Evolutionary conservation across 1,140 invertebrate genomes (phyloP).

Genomic region (Drosophila paulistorum): DNA sequence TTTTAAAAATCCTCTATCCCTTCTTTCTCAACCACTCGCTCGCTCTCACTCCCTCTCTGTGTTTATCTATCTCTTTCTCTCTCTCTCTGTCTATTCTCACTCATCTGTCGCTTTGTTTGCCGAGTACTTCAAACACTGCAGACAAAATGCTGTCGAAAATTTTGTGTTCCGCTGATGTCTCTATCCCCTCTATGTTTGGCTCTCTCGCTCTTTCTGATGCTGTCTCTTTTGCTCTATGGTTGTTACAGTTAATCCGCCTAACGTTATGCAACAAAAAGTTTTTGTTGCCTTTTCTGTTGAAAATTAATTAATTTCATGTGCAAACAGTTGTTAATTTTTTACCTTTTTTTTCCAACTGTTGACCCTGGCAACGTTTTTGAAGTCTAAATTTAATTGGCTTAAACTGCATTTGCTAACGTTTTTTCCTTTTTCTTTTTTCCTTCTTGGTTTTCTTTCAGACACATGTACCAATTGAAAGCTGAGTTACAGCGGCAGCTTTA

Average conservation of each 20-base stretch:
- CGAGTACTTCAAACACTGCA: conserved; percentile 72
- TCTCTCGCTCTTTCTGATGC: not conserved
- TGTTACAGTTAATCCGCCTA: conserved; percentile 61
- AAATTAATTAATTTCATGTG: conserved; percentile 77
- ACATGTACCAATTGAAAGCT: conserved; percentile 54
- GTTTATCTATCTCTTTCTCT: not conserved
- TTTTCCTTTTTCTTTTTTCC: conserved; percentile 21
- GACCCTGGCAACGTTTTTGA: conserved; percentile 33
- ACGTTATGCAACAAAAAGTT: conserved; percentile 67
- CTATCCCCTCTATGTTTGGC: conserved; percentile 32
- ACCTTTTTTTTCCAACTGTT: not conserved
- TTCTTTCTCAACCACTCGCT: not conserved
- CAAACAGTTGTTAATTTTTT: conserved; percentile 65
- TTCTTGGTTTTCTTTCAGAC: conserved; percentile 7
- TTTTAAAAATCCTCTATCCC: conserved; percentile 24
- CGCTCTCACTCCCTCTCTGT: not conserved
- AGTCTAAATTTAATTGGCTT: conserved; percentile 60
- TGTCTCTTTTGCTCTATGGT: not conserved
- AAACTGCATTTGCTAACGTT: conserved; percentile 36
- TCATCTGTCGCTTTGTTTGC: conserved; percentile 56
- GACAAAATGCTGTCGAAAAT: conserved; percentile 73
- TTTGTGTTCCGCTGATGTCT: conserved; percentile 58
- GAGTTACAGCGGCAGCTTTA: conserved; percentile 32
- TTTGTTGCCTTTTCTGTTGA: conserved; percentile 33
- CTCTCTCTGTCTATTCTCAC: conserved; percentile 11